These are phyloP conservation scores for Heterocephalus glaber DNA, from an alignment of 2,113 vertebrate species.

Conservation along the genomic window DNA sequence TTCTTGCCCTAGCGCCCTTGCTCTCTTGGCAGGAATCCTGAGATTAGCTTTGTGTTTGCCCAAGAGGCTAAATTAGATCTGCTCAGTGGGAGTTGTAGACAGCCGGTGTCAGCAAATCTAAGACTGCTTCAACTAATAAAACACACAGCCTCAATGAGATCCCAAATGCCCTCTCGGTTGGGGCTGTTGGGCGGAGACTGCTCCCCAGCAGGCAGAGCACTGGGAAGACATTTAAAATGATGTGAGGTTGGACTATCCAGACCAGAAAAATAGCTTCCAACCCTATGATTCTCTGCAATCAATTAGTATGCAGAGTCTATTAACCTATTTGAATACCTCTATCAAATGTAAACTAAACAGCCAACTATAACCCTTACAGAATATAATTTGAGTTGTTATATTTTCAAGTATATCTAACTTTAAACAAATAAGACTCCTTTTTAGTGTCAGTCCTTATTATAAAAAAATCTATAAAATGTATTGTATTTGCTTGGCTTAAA, in stretches of 20 bases:
- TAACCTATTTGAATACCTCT: neutral
- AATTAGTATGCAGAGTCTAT: neutral
- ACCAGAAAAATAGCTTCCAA: neutral
- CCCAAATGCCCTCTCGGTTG: neutral
- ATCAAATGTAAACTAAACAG: neutral
- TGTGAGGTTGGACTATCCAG: neutral
- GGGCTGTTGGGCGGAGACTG: neutral
- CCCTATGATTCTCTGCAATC: neutral
- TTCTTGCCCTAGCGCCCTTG: neutral
- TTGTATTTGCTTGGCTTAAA: neutral
- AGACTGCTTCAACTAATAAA: neutral
- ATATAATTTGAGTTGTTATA: neutral
- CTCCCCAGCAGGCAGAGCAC: neutral
- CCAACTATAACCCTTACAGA: neutral
- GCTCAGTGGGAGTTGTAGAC: neutral
- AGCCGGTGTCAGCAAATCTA: neutral
- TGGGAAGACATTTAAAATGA: neutral
- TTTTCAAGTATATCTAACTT: slow-evolving; percentile 39
- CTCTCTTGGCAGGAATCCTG: neutral
- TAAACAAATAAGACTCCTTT: slow-evolving; percentile 28
- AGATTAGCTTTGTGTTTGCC: neutral
- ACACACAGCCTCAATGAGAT: neutral
- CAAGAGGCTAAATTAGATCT: neutral
- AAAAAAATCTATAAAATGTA: neutral
- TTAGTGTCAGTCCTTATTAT: neutral